Evolutionary conservation across 2,888 invertebrate species (phyloP).

Genomic region (Hirtodrosophila alboralis): DNA sequence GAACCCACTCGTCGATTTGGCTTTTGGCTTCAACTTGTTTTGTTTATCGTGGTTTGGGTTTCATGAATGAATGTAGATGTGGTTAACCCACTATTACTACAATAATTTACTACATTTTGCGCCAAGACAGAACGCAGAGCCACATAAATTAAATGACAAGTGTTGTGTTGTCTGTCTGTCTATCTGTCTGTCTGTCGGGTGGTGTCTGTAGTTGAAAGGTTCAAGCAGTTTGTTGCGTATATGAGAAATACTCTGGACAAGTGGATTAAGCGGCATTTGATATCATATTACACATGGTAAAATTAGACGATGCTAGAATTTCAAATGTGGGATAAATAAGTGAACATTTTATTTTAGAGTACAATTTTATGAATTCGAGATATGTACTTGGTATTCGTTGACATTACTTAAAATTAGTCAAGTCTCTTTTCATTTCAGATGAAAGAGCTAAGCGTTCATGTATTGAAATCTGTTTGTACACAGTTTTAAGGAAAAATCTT

Average conservation of each 20-base stretch:
- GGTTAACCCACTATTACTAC: conserved; percentile 46
- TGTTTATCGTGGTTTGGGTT: conserved; percentile 27
- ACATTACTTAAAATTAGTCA: not conserved
- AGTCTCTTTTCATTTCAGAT: too few species aligned
- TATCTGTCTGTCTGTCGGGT: too few species aligned
- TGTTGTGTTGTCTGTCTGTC: too few species aligned
- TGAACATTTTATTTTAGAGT: too few species aligned
- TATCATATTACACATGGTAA: conserved; percentile 13
- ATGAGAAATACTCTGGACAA: conserved; percentile 25
- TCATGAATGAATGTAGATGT: conserved; percentile 60
- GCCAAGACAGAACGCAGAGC: conserved; percentile 14
- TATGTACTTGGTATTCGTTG: not conserved
- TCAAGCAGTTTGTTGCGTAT: not conserved
- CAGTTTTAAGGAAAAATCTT: too few species aligned
- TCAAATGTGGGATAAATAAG: not conserved
- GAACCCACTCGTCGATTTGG: conserved; percentile 33
- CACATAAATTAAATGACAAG: conserved; percentile 37
- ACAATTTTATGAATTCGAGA: too few species aligned
- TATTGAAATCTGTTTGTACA: too few species aligned
- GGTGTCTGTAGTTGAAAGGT: too few species aligned
- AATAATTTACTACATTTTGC: conserved; percentile 50
- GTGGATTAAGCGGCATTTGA: conserved; percentile 35
- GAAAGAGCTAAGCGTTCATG: too few species aligned
- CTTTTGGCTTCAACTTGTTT: conserved; percentile 54
- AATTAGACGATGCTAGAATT: conserved; percentile 8